A percentile compares a stretch with the other conserved stretches of the same genome.
These are phyloP conservation scores for Palythoa grandis DNA, from an alignment of 92 coral and sea anemone genomes.

Conservation along the genomic window DNA sequence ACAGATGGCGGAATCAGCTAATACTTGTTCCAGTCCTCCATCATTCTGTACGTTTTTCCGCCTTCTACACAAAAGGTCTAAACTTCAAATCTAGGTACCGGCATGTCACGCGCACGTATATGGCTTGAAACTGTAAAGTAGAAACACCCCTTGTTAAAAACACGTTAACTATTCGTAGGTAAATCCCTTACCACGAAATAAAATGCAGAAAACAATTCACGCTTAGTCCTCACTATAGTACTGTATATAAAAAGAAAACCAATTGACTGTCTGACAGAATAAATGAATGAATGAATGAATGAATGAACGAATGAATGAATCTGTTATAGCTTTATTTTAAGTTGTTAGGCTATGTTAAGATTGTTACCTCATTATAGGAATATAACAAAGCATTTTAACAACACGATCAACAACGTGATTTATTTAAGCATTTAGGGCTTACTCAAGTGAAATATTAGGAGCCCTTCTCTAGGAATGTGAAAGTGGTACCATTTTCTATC, in stretches of 20 bases:
- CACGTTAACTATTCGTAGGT: background rate
- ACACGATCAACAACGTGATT: constrained; percentile 16
- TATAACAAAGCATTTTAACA: constrained; percentile 1
- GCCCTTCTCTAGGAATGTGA: constrained; percentile 20
- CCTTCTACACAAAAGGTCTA: constrained; percentile 1
- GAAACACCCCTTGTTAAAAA: constrained; percentile 19
- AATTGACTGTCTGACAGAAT: constrained; percentile 9
- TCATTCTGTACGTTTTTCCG: constrained; percentile 5
- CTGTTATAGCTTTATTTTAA: constrained; percentile 11
- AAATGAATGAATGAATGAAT: too few relatives aligned
- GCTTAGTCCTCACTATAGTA: constrained; percentile 1
- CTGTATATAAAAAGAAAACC: constrained; percentile 4
- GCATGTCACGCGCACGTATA: constrained; percentile 15
- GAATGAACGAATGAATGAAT: background rate
- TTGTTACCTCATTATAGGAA: constrained; percentile 14
- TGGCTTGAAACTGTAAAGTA: constrained; percentile 24
- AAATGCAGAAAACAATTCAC: constrained; percentile 5
- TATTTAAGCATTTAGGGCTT: constrained; percentile 18
- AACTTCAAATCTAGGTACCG: constrained; percentile 7
- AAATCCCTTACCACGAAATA: constrained; percentile 8
- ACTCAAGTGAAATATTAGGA: constrained; percentile 1
- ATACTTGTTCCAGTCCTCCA: constrained; percentile 32
- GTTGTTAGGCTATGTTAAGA: constrained; percentile 24
- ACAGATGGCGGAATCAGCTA: constrained; percentile 23
- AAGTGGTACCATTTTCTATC: constrained; percentile 18